Conservation (phyloP, 2,888 invertebrate species). For the Hedychridium roseum region DNA sequence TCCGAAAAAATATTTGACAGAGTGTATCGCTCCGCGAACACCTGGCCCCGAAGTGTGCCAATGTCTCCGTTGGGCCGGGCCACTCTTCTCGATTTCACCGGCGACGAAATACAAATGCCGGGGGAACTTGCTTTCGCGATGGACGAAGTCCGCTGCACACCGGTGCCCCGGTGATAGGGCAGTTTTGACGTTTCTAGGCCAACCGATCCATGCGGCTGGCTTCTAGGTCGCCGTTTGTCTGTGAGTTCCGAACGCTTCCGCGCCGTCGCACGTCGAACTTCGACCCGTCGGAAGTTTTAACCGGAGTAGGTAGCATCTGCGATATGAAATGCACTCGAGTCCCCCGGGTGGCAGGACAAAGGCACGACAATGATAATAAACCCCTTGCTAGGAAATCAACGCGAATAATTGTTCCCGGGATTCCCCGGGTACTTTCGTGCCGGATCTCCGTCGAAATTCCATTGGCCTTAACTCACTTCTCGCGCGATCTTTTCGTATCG, state of each 20-base stretch:
- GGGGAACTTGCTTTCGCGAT: constrained; percentile 35
- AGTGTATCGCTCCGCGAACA: no score
- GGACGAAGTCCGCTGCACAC: constrained; percentile 16
- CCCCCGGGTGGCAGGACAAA: constrained; percentile 22
- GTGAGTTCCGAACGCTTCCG: constrained; percentile 30
- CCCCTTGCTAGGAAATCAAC: no score
- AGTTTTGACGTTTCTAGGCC: constrained; percentile 38
- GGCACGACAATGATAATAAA: constrained; percentile 14
- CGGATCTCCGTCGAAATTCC: constrained; percentile 18
- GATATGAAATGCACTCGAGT: constrained; percentile 40
- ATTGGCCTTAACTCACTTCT: no score
- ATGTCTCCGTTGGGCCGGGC: no score
- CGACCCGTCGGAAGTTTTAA: constrained; percentile 28
- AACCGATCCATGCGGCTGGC: constrained; percentile 24
- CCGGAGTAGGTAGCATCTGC: constrained; percentile 28
- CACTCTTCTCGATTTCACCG: no score
- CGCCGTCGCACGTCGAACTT: constrained; percentile 40
- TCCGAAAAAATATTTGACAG: no score
- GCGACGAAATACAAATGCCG: no score
- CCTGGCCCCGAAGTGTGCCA: no score
- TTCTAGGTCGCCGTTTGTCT: constrained; percentile 34
- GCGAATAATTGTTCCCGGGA: no score
- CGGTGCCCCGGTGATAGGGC: constrained; percentile 17
- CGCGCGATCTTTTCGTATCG: no score
- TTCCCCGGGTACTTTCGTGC: no score